Evolutionary conservation across 1,140 invertebrate genomes (phyloP).

Genomic region (Episyrphus balteatus): DNA sequence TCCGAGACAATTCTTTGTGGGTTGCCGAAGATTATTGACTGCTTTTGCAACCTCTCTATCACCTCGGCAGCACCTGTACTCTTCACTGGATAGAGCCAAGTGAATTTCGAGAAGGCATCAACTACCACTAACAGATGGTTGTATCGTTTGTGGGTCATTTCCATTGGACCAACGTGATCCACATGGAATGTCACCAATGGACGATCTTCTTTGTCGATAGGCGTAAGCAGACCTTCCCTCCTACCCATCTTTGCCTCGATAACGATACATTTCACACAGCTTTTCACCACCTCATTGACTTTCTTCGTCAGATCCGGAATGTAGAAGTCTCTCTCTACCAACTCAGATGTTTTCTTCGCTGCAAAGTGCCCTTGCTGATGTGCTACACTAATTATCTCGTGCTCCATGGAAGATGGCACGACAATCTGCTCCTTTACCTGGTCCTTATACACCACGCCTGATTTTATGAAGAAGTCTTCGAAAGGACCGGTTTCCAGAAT

Average conservation of each 20-base stretch:
- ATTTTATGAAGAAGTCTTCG: too few species aligned
- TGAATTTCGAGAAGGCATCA: too few species aligned
- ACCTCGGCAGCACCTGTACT: slow-evolving; percentile 17
- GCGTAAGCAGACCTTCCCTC: slow-evolving; percentile 27
- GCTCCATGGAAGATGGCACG: slow-evolving; percentile 1
- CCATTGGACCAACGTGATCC: slow-evolving; percentile 24
- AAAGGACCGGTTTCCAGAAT: too few species aligned
- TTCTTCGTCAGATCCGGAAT: slow-evolving; percentile 9
- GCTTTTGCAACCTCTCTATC: slow-evolving; percentile 16
- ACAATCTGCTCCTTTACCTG: background rate
- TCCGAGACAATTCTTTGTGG: slow-evolving; percentile 19
- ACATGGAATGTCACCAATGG: slow-evolving; percentile 17
- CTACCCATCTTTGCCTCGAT: slow-evolving; percentile 24
- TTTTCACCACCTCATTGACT: slow-evolving; percentile 19
- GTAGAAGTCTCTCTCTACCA: background rate
- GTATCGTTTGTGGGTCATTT: slow-evolving; percentile 28
- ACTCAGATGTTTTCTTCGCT: background rate
- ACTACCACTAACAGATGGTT: slow-evolving; percentile 31
- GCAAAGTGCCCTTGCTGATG: too few species aligned
- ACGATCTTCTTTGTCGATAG: slow-evolving; percentile 19
- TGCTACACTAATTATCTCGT: background rate
- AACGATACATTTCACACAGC: slow-evolving; percentile 27
- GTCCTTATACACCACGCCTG: background rate
- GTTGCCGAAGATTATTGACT: slow-evolving; percentile 18
- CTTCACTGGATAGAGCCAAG: slow-evolving; percentile 32